Percentiles rank a stretch among this genome's conserved stretches.
These are phyloP conservation scores for Chlamydotis undulata DNA, from an alignment of 2,113 vertebrate species.

Conservation along the genomic window DNA sequence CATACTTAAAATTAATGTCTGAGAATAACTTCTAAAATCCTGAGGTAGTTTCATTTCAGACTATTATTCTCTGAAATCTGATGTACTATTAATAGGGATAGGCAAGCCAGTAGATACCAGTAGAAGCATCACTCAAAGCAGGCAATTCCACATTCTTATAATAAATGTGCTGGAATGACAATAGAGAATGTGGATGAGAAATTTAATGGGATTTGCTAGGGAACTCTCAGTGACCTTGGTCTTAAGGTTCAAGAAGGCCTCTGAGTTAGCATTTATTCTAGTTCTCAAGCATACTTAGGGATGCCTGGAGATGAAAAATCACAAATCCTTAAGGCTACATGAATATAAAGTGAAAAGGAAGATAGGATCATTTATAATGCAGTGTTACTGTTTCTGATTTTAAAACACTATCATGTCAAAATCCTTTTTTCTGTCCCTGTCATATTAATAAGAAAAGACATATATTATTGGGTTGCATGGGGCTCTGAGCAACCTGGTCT, in stretches of 20 bases:
- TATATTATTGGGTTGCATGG: neutral
- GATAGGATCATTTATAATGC: constrained; percentile 46
- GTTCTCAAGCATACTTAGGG: constrained; percentile 37
- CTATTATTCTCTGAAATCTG: constrained; percentile 19
- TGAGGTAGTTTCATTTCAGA: constrained; percentile 35
- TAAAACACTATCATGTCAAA: constrained; percentile 4
- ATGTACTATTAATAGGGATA: constrained; percentile 10
- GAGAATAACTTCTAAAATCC: neutral
- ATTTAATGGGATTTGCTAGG: constrained; percentile 46
- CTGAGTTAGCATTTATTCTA: constrained; percentile 34
- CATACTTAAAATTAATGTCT: neutral
- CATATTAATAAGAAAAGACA: neutral
- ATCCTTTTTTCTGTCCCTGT: neutral
- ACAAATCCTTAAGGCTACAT: constrained; percentile 32
- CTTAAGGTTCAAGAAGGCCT: constrained; percentile 17
- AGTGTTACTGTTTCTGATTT: constrained; percentile 37
- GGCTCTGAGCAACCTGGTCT: no score
- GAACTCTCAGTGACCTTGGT: constrained; percentile 47
- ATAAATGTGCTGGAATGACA: constrained; percentile 51
- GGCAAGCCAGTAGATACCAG: neutral
- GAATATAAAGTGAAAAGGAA: neutral
- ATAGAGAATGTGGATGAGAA: neutral
- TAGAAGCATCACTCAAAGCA: neutral
- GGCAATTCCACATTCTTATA: neutral
- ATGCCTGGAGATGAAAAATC: constrained; percentile 20